These are phyloP conservation scores for Dendroctonus valens DNA, from an alignment of 1,140 invertebrate species.

Conservation along the genomic window DNA sequence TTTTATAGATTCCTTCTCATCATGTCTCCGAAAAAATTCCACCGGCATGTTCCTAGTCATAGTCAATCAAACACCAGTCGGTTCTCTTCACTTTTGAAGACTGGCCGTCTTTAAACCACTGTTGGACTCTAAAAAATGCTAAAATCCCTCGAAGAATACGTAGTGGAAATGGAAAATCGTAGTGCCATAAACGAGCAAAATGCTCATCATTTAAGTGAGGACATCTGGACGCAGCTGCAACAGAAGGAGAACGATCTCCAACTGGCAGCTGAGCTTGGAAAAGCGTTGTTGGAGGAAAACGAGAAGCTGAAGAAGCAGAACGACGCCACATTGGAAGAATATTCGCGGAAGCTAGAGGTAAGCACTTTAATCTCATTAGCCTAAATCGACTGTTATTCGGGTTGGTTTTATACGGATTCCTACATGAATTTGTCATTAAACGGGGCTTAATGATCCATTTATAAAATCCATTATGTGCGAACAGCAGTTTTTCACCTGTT, in stretches of 20 bases:
- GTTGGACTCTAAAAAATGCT: slow-evolving; percentile 33
- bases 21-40: too few relatives aligned
- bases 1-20: too few relatives aligned
- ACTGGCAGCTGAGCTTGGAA: slow-evolving; percentile 91
- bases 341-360: slow-evolving; percentile 90
- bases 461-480: neutral
- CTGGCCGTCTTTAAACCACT: neutral
- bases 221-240: slow-evolving; percentile 79
- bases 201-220: slow-evolving; percentile 57
- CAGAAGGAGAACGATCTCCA: slow-evolving; percentile 92
- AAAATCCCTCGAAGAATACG: slow-evolving; percentile 48
- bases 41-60: too few relatives aligned
- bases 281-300: slow-evolving; percentile 91
- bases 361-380: slow-evolving; percentile 44
- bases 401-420: neutral
- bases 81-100: neutral
- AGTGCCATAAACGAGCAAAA: slow-evolving; percentile 44
- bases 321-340: slow-evolving; percentile 83
- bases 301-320: slow-evolving; percentile 86
- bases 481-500: neutral
- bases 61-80: neutral
- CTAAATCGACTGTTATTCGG: neutral
- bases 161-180: slow-evolving; percentile 50
- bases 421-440: neutral
- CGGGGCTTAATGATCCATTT: slow-evolving; percentile 5